A percentile compares a stretch with the other conserved stretches of the same genome.
These are phyloP conservation scores for Hanleya hanleyi DNA, from an alignment of 2,888 invertebrate species.

Conservation along the genomic window DNA sequence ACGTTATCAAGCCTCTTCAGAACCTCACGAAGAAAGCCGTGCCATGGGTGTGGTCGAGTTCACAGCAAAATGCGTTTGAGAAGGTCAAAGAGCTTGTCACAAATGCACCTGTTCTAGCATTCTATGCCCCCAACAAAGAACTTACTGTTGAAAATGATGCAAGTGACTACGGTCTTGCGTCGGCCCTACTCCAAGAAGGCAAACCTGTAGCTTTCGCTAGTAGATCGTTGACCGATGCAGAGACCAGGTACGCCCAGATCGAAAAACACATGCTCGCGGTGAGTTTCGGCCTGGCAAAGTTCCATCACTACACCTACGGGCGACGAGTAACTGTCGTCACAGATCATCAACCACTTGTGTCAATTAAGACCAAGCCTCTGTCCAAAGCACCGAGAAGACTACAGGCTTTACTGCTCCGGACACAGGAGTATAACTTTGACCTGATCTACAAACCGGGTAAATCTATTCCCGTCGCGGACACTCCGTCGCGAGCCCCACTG, in stretches of 20 bases:
- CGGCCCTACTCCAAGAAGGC: slow-evolving; percentile 16
- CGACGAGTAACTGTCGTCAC: slow-evolving; percentile 1
- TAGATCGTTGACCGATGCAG: slow-evolving; percentile 20
- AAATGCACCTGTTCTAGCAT: background rate
- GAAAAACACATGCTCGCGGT: no score
- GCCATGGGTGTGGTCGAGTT: background rate
- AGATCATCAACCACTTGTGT: slow-evolving; percentile 18
- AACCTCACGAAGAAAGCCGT: background rate
- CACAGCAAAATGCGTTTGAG: background rate
- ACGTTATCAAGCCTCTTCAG: background rate
- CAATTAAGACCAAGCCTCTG: slow-evolving; percentile 13
- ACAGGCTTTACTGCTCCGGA: slow-evolving; percentile 10
- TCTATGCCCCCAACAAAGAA: background rate
- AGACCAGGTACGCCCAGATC: slow-evolving; percentile 22
- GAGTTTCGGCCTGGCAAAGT: slow-evolving; percentile 19
- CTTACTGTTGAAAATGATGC: slow-evolving; percentile 13
- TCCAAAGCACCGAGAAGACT: slow-evolving; percentile 2
- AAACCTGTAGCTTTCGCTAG: slow-evolving; percentile 20
- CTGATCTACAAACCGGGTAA: slow-evolving; percentile 12
- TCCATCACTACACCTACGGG: slow-evolving; percentile 17
- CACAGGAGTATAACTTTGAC: slow-evolving; percentile 7
- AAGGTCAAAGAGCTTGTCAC: background rate
- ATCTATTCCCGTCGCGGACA: slow-evolving; percentile 37
- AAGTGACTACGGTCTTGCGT: slow-evolving; percentile 3
- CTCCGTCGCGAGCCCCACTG: slow-evolving; percentile 34